Evolutionary conservation across 1,140 invertebrate genomes (phyloP).

Genomic region (Diplogasteroides magnus): DNA sequence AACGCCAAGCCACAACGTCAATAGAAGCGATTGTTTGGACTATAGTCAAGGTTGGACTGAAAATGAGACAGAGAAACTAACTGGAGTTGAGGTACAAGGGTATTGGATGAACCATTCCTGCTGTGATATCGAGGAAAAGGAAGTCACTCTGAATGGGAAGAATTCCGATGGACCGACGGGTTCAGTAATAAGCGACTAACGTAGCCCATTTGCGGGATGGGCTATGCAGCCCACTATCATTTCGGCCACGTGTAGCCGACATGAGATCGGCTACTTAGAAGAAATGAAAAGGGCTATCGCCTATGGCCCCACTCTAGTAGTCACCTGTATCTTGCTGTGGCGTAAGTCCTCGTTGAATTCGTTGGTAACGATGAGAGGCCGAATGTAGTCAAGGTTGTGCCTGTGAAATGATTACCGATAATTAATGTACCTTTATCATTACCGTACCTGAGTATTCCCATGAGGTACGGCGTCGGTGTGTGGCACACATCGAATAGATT

Average conservation of each 20-base stretch:
- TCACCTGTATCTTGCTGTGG: slow-evolving; percentile 2
- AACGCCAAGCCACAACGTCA: too few species aligned
- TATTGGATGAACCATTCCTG: slow-evolving; percentile 13
- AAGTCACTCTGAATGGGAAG: slow-evolving; percentile 16
- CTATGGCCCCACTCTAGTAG: too few species aligned
- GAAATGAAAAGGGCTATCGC: too few species aligned
- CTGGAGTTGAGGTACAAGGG: not conserved
- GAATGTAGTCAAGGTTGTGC: slow-evolving; percentile 15
- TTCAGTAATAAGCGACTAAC: too few species aligned
- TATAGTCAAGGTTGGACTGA: not conserved
- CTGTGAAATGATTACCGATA: not conserved
- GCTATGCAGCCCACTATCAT: too few species aligned
- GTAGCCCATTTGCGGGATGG: too few species aligned
- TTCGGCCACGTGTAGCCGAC: too few species aligned
- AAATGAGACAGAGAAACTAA: not conserved
- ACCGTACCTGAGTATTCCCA: slow-evolving; percentile 18
- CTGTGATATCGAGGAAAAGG: slow-evolving; percentile 18
- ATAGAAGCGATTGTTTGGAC: too few species aligned
- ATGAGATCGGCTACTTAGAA: too few species aligned
- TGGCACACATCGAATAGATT: slow-evolving; percentile 24
- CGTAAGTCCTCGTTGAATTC: not conserved
- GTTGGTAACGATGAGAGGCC: slow-evolving; percentile 11
- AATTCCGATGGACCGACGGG: too few species aligned
- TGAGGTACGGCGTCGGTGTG: slow-evolving; percentile 26
- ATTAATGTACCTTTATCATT: not conserved